Conservation (phyloP, 2,113 vertebrate species). For the Pleuronectes platessa region DNA sequence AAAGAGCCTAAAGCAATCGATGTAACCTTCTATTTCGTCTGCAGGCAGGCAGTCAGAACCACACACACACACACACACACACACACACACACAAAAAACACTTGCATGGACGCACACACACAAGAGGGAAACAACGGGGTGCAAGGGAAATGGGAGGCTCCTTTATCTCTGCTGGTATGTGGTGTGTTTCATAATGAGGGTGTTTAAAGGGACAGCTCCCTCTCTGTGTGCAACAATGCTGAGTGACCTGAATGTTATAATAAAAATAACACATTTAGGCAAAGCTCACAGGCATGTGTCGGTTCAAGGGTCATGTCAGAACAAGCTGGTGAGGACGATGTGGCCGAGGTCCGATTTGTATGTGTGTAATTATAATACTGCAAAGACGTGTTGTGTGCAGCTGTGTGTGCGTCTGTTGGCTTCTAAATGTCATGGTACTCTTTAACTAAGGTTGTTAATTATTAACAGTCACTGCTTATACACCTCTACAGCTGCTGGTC, state of each 20-base stretch:
- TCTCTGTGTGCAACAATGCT: not conserved
- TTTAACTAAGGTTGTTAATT: not conserved
- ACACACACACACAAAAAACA: too few relatives aligned
- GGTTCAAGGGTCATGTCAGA: not conserved
- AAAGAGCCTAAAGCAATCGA: not conserved
- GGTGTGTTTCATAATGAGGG: slow-evolving; percentile 33
- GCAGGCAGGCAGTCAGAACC: not conserved
- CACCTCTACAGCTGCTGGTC: not conserved
- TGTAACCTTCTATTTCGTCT: not conserved
- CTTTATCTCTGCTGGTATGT: not conserved
- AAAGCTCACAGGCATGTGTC: slow-evolving; percentile 2
- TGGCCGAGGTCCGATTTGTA: too few relatives aligned
- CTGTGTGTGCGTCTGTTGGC: not conserved
- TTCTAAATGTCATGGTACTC: too few relatives aligned
- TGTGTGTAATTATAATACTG: too few relatives aligned
- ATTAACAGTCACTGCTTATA: not conserved
- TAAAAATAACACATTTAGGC: slow-evolving; percentile 1
- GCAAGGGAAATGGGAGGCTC: slow-evolving; percentile 16
- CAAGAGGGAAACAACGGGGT: not conserved
- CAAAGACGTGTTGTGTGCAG: too few relatives aligned
- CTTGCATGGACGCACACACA: not conserved
- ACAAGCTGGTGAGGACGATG: not conserved
- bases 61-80: not conserved
- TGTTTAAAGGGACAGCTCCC: slow-evolving; percentile 44
- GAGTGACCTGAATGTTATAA: not conserved